Evolutionary conservation across 2,113 vertebrate genomes (phyloP), one percentile per base, ranked within the genome.

Genomic region (Octodon degus): DNA sequence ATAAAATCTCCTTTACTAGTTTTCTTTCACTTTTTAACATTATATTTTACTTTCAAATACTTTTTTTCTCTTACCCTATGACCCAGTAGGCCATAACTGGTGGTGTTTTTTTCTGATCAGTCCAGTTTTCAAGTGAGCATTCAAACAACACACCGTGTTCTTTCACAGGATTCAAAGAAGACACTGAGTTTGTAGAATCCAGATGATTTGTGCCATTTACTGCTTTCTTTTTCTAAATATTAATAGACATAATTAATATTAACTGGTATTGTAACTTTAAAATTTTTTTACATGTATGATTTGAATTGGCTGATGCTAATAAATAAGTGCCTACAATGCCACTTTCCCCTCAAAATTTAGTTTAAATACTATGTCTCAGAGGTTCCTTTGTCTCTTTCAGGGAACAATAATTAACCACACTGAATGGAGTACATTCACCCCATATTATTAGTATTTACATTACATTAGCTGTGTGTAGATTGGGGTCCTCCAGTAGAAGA

Each of bases 81-180:
- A 99, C 99, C 99, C 99, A 99, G 98, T 99, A 99, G n/a, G 97
- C 99, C 99, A 99, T 98, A 84, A 98, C 99, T 85, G 99, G 99
- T 20, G 99, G 98, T 3, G 99, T 95, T 96, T 99, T 99, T 98
- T 98, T 99, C 98, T 99, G 99, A 97, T 99, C 99, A 0, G 98
- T 98, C 99, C 99, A 99, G 98, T 99, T 99, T 94, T 99, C 99
- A 3, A 99, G 99, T 97, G 99, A 99, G 96, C 99, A 99, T 97
- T 99, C 99, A 97, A 99, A 99, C 95, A 99, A 97, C 80, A 99
- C 98, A 1, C 99, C 99, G 0, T 99, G 99, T 97, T 99, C 99
- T 97, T 98, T 99, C 77, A 99, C 98, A 0, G 98, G 96, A 34
- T 98, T 98, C 12, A 99, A 93, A 32, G 99, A 98, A n/a, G 96